Base-by-base conservation (phyloP, 1,140 invertebrate genomes). In the Drosophila nannoptera region DNA sequence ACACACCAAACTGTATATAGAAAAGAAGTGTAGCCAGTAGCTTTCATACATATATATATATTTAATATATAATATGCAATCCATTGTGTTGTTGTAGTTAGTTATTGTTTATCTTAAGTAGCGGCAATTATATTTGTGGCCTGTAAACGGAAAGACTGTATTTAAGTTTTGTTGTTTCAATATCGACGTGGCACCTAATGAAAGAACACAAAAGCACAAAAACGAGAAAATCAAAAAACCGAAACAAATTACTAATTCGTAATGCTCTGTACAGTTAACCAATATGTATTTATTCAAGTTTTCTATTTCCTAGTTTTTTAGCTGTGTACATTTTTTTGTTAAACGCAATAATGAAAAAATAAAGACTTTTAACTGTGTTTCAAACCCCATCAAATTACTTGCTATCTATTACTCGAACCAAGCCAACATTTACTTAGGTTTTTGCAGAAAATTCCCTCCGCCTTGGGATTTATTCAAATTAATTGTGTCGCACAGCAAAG, bases 91-190 rank as follows among this genome's bases (percentile, higher is more conserved):
- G 36, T 7, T 66, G 32, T 68, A 77, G 48, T 36, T 59, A 69
- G 55, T 69, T 81, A 81, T 75, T 84, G 46, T 75, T 83, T 73
- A 58, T 69, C 60, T 14, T 87, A 87, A 87, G 76, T 87, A 87
- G 83, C 78, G 75, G 74, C 84, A 87, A 87, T 87, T 87, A 75
- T 82, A 73, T 78, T 82, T 87, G 82, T 76, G 73, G 71, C 73
- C 73, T 80, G 77, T 75, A 78, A 78, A 84, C 78, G 73, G 70
- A 87, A 87, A 87, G 83, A 87, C 83, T 87, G 83, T 87, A 59
- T 84, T 86, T 80, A 84, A 80, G 76, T 84, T 84, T 83, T 82
- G 78, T 87, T 87, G 74, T 87, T 69, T 65, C 62, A 71, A 75
- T 56, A 32, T 11, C 59, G 54, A 78, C 75, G 60, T 75, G 43